Conservation (phyloP, 2,797 vertebrate genomes). For the Notolepis coatsorum region DNA sequence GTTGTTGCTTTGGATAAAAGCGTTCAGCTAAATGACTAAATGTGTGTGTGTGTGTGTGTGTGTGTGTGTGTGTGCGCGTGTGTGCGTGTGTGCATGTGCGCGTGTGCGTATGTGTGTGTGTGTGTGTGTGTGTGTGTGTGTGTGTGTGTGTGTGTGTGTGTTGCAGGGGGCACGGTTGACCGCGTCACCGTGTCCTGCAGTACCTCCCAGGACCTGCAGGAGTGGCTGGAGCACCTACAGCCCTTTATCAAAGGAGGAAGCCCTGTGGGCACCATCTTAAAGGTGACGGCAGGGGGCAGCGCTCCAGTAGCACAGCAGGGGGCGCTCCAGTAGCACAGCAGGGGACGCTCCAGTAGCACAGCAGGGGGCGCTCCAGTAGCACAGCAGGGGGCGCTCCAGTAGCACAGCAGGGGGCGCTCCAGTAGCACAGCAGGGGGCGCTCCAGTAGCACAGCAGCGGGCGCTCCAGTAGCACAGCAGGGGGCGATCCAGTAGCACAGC, state of each 20-base stretch:
- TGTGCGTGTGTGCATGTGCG: background rate
- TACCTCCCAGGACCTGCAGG: constrained; percentile 89
- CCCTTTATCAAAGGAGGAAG: constrained; percentile 88
- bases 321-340: too few species aligned
- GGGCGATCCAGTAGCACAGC: too few species aligned
- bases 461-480: too few species aligned
- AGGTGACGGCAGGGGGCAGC: constrained; percentile 77
- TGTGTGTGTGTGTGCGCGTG: constrained; percentile 3
- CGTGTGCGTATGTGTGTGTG: background rate
- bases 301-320: too few species aligned
- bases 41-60: background rate
- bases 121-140: background rate
- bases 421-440: too few species aligned
- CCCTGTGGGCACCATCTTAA: constrained; percentile 83
- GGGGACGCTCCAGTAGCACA: too few species aligned
- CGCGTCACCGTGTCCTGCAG: constrained; percentile 89
- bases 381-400: too few species aligned
- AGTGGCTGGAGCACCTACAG: constrained; percentile 95
- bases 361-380: too few species aligned
- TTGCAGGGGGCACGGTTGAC: constrained; percentile 81
- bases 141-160: constrained; percentile 11
- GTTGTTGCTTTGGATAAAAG: too few species aligned
- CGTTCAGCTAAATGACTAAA: too few species aligned
- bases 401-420: too few species aligned
- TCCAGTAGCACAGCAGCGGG: too few species aligned